phyloP scores from a whole-genome alignment of 2,113 vertebrate species.

The Meleagris gallopavo region DNA sequence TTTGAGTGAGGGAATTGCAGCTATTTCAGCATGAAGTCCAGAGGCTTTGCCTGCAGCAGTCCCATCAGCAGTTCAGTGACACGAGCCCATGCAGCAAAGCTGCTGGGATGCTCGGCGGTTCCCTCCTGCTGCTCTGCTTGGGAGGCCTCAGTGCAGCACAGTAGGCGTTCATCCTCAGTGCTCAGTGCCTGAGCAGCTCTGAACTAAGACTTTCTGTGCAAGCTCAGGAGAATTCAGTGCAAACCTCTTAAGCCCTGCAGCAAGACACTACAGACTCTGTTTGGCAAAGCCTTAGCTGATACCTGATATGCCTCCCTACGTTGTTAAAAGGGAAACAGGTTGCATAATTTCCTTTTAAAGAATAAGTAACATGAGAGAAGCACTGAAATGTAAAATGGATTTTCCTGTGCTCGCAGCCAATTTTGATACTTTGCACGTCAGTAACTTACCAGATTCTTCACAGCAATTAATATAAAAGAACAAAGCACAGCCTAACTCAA shows the following conservation, averaged over 20 bases:
- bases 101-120: neutral
- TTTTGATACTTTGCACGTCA: slow-evolving; percentile 26
- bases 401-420: slow-evolving; percentile 52
- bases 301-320: neutral
- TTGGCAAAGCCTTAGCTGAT: slow-evolving; percentile 36
- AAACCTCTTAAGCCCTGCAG: slow-evolving; percentile 60
- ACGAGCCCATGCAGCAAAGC: neutral
- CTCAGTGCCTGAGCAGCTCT: neutral
- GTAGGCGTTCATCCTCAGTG: neutral
- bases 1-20: neutral
- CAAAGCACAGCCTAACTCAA: neutral
- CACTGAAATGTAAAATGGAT: slow-evolving; percentile 61
- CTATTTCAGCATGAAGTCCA: neutral
- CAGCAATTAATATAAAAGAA: slow-evolving; percentile 18
- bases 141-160: neutral
- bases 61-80: neutral
- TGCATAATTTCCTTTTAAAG: slow-evolving; percentile 60
- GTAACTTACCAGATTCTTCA: slow-evolving; percentile 9
- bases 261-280: slow-evolving; percentile 50
- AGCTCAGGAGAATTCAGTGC: slow-evolving; percentile 52
- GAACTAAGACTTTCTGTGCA: neutral
- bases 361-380: slow-evolving; percentile 31
- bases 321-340: slow-evolving; percentile 52
- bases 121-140: neutral
- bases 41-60: neutral